These are phyloP conservation scores for Mallotus villosus DNA, from an alignment of 2,797 vertebrate species.

Conservation along the genomic window DNA sequence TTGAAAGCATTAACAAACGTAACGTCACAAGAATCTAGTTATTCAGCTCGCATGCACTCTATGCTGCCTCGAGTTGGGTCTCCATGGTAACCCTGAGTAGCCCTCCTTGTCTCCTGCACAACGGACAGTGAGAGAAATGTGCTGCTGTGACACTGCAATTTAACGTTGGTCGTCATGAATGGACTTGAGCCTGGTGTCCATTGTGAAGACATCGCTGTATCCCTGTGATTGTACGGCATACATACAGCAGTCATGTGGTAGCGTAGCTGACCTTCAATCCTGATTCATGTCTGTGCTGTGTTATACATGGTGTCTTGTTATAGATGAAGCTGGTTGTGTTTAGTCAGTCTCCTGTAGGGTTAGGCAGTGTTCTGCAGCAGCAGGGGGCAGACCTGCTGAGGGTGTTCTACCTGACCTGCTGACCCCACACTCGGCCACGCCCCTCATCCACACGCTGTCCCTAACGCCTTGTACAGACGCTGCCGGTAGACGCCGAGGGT, in stretches of 20 bases:
- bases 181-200: too few relatives aligned
- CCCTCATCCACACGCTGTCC: slow-evolving; percentile 4
- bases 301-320: too few relatives aligned
- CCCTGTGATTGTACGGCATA: background rate
- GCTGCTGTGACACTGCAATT: background rate
- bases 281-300: too few relatives aligned
- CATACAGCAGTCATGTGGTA: too few relatives aligned
- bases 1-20: background rate
- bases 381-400: background rate
- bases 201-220: background rate
- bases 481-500: too few relatives aligned
- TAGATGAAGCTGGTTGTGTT: too few relatives aligned
- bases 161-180: too few relatives aligned
- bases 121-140: background rate
- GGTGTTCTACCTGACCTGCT: slow-evolving; percentile 3
- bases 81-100: slow-evolving; percentile 56
- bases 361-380: too few relatives aligned
- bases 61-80: slow-evolving; percentile 34
- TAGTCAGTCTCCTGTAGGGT: too few relatives aligned
- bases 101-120: slow-evolving; percentile 6
- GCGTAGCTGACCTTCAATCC: too few relatives aligned
- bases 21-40: background rate
- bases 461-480: background rate
- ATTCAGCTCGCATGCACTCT: background rate
- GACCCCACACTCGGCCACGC: too few relatives aligned